Percentiles rank a stretch among this genome's conserved stretches.
These are phyloP conservation scores for Andrena trimmerana DNA, from an alignment of 2,888 invertebrate species.

Conservation along the genomic window DNA sequence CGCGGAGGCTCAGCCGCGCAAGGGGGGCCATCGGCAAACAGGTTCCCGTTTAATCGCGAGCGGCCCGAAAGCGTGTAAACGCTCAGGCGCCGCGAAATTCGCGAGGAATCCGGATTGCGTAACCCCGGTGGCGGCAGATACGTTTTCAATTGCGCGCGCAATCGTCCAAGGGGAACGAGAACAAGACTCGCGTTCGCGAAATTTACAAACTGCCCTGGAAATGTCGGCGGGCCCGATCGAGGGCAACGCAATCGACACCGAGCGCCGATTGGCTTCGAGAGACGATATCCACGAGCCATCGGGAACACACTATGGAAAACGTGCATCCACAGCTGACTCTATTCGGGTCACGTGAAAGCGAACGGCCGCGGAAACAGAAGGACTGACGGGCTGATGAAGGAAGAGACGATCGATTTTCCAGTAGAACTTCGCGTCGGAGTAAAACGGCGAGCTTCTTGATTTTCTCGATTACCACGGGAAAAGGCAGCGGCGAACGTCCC, in stretches of 20 bases:
- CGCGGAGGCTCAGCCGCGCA: too few relatives aligned
- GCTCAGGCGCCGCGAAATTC: slow-evolving; percentile 12
- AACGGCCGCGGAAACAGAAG: not conserved
- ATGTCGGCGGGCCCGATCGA: not conserved
- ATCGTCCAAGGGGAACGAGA: slow-evolving; percentile 20
- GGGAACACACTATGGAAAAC: not conserved
- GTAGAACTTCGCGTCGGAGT: not conserved
- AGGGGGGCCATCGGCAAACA: not conserved
- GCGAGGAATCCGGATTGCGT: slow-evolving; percentile 40
- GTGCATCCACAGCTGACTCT: not conserved
- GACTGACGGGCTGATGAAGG: not conserved
- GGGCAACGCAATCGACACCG: too few relatives aligned
- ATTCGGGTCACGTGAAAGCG: not conserved
- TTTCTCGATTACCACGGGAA: not conserved
- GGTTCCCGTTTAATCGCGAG: slow-evolving; percentile 23
- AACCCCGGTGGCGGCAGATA: slow-evolving; percentile 24
- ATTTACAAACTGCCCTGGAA: slow-evolving; percentile 1
- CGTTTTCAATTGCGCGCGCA: slow-evolving; percentile 20
- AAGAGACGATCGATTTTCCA: not conserved
- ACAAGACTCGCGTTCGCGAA: slow-evolving; percentile 6
- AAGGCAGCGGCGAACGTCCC: not conserved
- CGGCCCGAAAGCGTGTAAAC: slow-evolving; percentile 22
- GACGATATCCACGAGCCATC: not conserved
- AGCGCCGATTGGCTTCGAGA: not conserved
- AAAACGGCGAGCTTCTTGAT: not conserved